Evolutionary conservation across 2,113 vertebrate genomes (phyloP).

Genomic region (Orthochromis malagaraziensis): DNA sequence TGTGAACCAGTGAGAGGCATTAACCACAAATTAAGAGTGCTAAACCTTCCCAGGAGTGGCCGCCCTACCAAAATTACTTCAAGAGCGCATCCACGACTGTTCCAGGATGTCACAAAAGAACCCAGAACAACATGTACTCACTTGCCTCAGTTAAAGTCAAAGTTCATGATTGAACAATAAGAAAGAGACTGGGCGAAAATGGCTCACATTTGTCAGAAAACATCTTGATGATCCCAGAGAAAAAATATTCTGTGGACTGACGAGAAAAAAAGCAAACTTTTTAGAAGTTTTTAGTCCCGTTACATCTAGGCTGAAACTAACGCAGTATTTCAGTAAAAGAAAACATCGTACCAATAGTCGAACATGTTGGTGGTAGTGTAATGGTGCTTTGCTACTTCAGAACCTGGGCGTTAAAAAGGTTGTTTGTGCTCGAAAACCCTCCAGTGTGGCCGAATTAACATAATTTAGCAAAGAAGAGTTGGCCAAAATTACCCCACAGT

Average conservation of each 20-base stretch:
- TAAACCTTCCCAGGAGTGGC: background rate
- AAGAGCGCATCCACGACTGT: background rate
- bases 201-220: background rate
- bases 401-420: background rate
- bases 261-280: background rate
- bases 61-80: background rate
- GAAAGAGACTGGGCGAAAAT: background rate
- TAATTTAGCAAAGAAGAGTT: background rate
- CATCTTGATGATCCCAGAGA: background rate
- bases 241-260: background rate
- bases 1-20: background rate
- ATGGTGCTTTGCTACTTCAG: background rate
- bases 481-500: background rate
- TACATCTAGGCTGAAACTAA: background rate
- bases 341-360: background rate
- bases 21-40: background rate
- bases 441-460: background rate
- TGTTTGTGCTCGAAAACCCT: background rate
- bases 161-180: background rate
- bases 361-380: background rate
- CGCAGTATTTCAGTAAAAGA: background rate
- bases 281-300: background rate
- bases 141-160: background rate
- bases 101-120: background rate
- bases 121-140: background rate